phyloP scores from a whole-genome alignment of 2,888 invertebrate genomes.

The Lymantria dispar region DNA sequence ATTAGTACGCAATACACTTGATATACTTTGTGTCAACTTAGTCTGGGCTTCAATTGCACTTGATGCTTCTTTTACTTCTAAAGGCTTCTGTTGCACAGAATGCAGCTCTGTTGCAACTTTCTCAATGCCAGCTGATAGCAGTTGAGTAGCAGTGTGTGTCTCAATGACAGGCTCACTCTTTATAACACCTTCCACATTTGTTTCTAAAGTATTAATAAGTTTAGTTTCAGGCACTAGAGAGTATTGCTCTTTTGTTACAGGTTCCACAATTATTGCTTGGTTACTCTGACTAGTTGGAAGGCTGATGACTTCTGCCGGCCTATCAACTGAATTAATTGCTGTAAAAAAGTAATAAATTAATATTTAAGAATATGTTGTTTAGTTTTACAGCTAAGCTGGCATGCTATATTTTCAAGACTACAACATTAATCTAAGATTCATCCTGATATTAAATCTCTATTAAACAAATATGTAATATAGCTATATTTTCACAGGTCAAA shows the following conservation, averaged over 20 bases:
- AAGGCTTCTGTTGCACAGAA: slow-evolving; percentile 28
- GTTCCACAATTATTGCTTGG: slow-evolving; percentile 49
- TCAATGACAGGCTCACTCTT: slow-evolving; percentile 49
- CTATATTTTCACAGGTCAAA: not conserved
- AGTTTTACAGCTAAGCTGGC: too few relatives aligned
- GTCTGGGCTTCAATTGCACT: slow-evolving; percentile 73
- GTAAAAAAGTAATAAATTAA: slow-evolving; percentile 34
- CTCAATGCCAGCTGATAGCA: slow-evolving; percentile 71
- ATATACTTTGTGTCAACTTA: slow-evolving; percentile 72
- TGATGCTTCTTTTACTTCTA: slow-evolving; percentile 52
- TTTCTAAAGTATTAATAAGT: slow-evolving; percentile 29
- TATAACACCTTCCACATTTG: slow-evolving; percentile 43
- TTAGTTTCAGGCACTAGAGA: slow-evolving; percentile 42
- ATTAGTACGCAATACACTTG: slow-evolving; percentile 59
- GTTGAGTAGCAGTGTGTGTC: slow-evolving; percentile 59
- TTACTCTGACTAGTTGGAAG: slow-evolving; percentile 69
- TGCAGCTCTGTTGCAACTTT: slow-evolving; percentile 64
- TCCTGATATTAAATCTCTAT: not conserved
- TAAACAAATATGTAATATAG: not conserved
- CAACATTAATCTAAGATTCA: too few relatives aligned
- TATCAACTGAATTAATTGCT: slow-evolving; percentile 74
- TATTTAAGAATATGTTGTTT: too few relatives aligned
- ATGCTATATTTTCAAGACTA: too few relatives aligned
- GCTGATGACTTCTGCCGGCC: slow-evolving; percentile 62
- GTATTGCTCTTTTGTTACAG: slow-evolving; percentile 39